Conservation (phyloP, 2,113 vertebrate species). For the Mormyrus lacerda region DNA sequence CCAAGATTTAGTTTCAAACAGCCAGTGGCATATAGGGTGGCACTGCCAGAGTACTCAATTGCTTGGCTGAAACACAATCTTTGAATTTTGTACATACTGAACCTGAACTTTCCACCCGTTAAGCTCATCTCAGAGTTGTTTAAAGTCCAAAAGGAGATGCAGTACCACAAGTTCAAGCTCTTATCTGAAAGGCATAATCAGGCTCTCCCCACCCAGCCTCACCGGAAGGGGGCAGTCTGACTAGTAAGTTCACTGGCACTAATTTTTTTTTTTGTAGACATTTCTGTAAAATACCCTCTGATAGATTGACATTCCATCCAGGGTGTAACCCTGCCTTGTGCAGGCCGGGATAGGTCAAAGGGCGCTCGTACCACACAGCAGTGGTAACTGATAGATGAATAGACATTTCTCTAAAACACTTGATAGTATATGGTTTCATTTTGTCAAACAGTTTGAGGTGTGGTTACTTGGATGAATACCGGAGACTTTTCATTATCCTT, state of each 20-base stretch:
- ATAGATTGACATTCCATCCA: neutral
- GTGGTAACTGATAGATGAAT: neutral
- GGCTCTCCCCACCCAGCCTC: neutral
- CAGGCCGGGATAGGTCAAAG: neutral
- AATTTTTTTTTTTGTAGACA: neutral
- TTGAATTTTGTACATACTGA: neutral
- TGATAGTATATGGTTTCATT: neutral
- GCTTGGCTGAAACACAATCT: neutral
- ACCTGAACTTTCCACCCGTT: neutral
- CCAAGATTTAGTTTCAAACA: neutral
- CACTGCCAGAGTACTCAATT: neutral
- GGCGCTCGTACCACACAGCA: neutral
- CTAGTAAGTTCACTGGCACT: neutral
- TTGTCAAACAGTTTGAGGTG: neutral
- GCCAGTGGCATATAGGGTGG: neutral
- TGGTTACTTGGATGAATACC: neutral
- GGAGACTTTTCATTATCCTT: neutral
- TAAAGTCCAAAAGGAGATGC: neutral
- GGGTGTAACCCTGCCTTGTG: neutral
- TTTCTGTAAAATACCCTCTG: neutral
- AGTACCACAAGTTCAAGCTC: neutral
- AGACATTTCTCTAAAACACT: neutral
- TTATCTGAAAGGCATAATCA: neutral
- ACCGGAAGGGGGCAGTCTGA: neutral
- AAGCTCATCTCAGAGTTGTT: neutral